These are phyloP conservation scores for Strix uralensis DNA, from an alignment of 2,113 vertebrate species.

Conservation along the genomic window DNA sequence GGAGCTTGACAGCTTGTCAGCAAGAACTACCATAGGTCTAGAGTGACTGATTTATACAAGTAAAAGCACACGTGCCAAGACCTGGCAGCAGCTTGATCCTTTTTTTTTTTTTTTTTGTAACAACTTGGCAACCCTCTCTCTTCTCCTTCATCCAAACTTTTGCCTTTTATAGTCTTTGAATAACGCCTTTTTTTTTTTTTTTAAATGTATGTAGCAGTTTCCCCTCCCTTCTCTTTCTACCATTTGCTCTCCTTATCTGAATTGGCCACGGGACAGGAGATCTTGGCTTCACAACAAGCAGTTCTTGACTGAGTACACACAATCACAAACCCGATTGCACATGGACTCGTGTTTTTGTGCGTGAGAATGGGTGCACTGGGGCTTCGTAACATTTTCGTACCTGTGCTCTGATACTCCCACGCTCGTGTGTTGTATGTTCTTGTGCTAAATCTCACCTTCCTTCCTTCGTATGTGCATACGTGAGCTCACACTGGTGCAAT, in stretches of 20 bases:
- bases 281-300: background rate
- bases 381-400: rapidly evolving
- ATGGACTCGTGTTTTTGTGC: background rate
- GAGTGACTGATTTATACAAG: conserved; percentile 66
- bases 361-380: background rate
- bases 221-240: conserved; percentile 27
- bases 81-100: conserved; percentile 8
- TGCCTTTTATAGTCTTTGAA: conserved; percentile 69
- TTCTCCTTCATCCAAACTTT: conserved; percentile 53
- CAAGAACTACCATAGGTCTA: conserved; percentile 56
- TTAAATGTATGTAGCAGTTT: background rate
- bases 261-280: background rate
- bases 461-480: rapidly evolving
- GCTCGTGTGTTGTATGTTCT: rapidly evolving
- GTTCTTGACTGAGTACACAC: background rate
- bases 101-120: background rate
- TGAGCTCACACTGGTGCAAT: background rate
- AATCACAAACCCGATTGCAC: background rate
- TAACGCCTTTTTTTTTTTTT: background rate
- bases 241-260: conserved; percentile 38
- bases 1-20: conserved; percentile 53
- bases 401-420: background rate
- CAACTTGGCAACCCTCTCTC: conserved; percentile 24
- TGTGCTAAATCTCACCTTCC: background rate
- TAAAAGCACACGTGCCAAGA: conserved; percentile 36